Conservation (phyloP, 2,797 vertebrate genomes). For the Tapirus indicus region DNA sequence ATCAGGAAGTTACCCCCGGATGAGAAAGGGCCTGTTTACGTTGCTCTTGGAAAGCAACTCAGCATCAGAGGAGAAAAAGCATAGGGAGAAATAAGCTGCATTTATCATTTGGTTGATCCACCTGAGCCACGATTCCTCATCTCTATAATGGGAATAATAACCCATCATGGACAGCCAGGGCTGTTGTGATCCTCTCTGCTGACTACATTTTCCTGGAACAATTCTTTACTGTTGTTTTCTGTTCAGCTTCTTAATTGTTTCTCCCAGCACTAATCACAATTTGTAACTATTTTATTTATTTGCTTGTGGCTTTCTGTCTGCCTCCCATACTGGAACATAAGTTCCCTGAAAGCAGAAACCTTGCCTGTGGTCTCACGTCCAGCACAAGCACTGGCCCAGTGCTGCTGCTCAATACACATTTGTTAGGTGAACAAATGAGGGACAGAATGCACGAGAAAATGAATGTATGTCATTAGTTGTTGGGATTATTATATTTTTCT, state of each 20-base stretch:
- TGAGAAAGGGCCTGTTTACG: background rate
- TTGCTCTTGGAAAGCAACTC: background rate
- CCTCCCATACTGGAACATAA: background rate
- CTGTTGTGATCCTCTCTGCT: background rate
- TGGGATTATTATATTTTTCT: background rate
- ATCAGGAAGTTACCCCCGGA: background rate
- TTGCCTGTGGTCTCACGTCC: background rate
- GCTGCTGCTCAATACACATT: background rate
- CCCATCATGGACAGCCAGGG: rapidly evolving
- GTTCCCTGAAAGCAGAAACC: background rate
- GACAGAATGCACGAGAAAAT: background rate
- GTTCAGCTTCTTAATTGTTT: background rate
- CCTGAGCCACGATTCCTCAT: background rate
- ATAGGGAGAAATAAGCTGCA: background rate
- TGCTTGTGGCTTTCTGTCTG: background rate
- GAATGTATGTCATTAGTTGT: rapidly evolving
- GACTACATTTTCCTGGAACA: background rate
- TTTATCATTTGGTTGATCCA: background rate
- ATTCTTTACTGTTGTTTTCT: background rate
- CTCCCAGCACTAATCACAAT: background rate
- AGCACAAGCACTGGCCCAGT: too few species aligned
- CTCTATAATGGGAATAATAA: background rate
- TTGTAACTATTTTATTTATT: background rate
- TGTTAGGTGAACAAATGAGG: background rate
- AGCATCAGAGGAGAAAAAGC: background rate